These are phyloP conservation scores for Mya arenaria DNA, from an alignment of 1,140 invertebrate genomes.

Conservation along the genomic window DNA sequence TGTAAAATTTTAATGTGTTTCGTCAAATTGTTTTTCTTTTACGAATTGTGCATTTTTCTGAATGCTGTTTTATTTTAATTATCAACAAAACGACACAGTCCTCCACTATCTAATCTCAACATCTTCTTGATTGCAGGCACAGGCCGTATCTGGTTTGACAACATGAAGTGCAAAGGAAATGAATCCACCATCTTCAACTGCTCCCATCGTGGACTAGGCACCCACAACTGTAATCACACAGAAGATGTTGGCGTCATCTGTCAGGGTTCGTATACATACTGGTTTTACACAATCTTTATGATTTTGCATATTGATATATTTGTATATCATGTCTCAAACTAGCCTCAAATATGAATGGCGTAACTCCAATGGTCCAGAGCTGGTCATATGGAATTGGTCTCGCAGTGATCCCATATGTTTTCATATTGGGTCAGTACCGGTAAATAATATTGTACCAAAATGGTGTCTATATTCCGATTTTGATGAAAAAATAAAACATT, in stretches of 20 bases:
- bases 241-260: constrained; percentile 83
- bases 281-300: neutral
- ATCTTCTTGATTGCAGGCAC: too few species aligned
- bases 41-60: too few species aligned
- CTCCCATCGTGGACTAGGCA: constrained; percentile 88
- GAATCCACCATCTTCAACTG: constrained; percentile 87
- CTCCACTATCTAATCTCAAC: too few species aligned
- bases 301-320: neutral
- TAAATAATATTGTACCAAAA: too few species aligned
- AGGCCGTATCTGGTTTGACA: constrained; percentile 85
- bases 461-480: too few species aligned
- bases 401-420: too few species aligned
- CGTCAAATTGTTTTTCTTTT: too few species aligned
- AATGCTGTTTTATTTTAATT: too few species aligned
- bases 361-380: neutral
- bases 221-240: constrained; percentile 86
- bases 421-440: too few species aligned
- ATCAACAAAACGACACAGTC: too few species aligned
- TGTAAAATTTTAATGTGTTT: too few species aligned
- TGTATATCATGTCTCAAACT: neutral
- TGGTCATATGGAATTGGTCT: neutral
- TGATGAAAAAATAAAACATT: too few species aligned
- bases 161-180: constrained; percentile 87
- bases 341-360: neutral
- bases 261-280: constrained; percentile 59